Evolutionary conservation across 2,888 invertebrate species (phyloP).

Genomic region (Erebia palarica): DNA sequence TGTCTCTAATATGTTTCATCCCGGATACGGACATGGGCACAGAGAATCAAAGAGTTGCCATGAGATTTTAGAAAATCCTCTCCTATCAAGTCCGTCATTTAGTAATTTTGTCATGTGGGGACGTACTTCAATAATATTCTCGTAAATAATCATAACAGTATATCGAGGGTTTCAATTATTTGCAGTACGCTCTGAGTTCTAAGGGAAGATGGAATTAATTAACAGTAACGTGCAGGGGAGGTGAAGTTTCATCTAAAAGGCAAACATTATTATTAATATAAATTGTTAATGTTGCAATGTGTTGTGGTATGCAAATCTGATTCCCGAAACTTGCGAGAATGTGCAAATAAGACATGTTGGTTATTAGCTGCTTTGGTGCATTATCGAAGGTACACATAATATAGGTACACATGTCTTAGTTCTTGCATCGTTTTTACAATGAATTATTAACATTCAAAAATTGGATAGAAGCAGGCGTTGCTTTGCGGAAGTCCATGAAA

Average conservation of each 20-base stretch:
- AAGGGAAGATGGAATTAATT: slow-evolving; percentile 7
- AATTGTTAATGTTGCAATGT: slow-evolving; percentile 2
- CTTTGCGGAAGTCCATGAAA: too few species aligned
- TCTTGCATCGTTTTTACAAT: not conserved
- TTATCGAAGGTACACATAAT: not conserved
- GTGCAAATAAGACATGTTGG: slow-evolving; percentile 7
- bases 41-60: too few species aligned
- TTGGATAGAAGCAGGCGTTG: too few species aligned
- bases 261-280: slow-evolving; percentile 10
- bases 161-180: slow-evolving; percentile 9
- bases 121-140: too few species aligned
- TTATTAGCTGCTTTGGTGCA: not conserved
- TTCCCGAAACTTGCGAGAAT: slow-evolving; percentile 8
- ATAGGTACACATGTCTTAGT: not conserved
- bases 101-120: too few species aligned
- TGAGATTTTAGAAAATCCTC: too few species aligned
- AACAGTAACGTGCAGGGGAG: not conserved
- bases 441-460: too few species aligned
- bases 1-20: too few species aligned
- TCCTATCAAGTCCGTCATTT: too few species aligned
- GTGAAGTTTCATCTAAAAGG: slow-evolving; percentile 9
- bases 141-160: not conserved
- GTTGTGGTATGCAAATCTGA: slow-evolving; percentile 9
- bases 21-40: too few species aligned
- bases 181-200: slow-evolving; percentile 9